phyloP scores from a whole-genome alignment of 1,140 invertebrate genomes.

The Drosophila orena region DNA sequence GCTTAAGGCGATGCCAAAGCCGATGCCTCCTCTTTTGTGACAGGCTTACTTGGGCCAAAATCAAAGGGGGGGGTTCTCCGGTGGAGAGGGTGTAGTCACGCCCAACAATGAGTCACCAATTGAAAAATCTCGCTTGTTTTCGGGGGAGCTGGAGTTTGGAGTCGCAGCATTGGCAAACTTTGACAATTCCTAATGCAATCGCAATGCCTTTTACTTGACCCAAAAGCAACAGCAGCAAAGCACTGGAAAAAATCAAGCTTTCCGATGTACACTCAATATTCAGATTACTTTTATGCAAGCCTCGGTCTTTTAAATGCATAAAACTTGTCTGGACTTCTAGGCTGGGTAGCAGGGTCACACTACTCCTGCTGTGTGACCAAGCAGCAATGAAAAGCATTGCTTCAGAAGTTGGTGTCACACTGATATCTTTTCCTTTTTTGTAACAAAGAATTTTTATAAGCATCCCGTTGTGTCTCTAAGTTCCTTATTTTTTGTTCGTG shows the following conservation, averaged over 20 bases:
- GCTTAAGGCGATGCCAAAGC: slow-evolving; percentile 13
- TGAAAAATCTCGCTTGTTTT: slow-evolving; percentile 35
- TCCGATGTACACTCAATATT: too few species aligned
- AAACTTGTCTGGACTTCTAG: not conserved
- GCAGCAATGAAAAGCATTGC: not conserved
- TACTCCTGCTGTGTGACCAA: not conserved
- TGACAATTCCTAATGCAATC: slow-evolving; percentile 74
- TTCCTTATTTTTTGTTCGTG: not conserved
- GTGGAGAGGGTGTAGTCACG: not conserved
- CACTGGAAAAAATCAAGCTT: slow-evolving; percentile 12
- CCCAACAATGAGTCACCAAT: slow-evolving; percentile 34
- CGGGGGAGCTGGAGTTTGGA: slow-evolving; percentile 5
- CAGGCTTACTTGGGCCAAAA: not conserved
- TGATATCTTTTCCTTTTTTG: not conserved
- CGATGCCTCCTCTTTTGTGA: slow-evolving; percentile 30
- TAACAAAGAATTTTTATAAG: too few species aligned
- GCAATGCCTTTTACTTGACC: slow-evolving; percentile 80
- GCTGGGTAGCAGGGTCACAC: not conserved
- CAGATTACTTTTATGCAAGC: too few species aligned
- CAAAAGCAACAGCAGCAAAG: slow-evolving; percentile 55
- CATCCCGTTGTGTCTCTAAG: not conserved
- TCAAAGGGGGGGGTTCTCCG: not conserved
- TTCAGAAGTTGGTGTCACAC: too few species aligned
- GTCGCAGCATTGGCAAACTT: slow-evolving; percentile 32
- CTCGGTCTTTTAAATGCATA: not conserved